A percentile compares a stretch with the other conserved stretches of the same genome.
phyloP scores from a whole-genome alignment of 2,888 invertebrate genomes.

The Thereva unica region DNA sequence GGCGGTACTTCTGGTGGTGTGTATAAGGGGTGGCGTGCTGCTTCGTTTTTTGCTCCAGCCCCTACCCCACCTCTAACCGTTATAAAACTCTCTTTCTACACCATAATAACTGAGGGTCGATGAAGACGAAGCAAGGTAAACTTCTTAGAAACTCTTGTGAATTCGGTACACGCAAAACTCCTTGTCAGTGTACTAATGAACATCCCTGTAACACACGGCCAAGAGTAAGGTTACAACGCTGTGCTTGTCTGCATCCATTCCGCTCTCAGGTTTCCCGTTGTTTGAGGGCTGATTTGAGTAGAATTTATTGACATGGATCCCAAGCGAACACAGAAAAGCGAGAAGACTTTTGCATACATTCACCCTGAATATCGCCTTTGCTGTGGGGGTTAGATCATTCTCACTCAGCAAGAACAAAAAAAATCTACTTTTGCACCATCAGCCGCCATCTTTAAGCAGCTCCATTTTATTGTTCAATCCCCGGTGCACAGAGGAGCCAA shows the following conservation, averaged over 20 bases:
- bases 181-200: constrained; percentile 28
- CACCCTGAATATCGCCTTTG: constrained; percentile 1
- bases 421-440: too few relatives aligned
- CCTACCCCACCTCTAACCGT: neutral
- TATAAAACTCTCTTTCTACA: neutral
- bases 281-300: constrained; percentile 3
- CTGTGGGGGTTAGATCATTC: too few relatives aligned
- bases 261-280: neutral
- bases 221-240: constrained; percentile 25
- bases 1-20: neutral
- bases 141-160: constrained; percentile 28
- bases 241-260: constrained; percentile 4
- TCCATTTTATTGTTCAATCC: too few relatives aligned
- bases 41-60: too few relatives aligned
- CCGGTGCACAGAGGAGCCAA: too few relatives aligned
- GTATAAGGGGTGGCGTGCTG: too few relatives aligned
- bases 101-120: neutral
- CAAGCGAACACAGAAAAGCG: constrained; percentile 1
- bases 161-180: constrained; percentile 31
- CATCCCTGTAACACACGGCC: constrained; percentile 24
- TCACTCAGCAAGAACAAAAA: too few relatives aligned
- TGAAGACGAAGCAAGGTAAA: neutral
- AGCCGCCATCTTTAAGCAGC: too few relatives aligned
- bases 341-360: constrained; percentile 26
- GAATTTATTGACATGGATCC: constrained; percentile 30